Evolutionary conservation across 2,113 vertebrate species (phyloP).

Genomic region (Chinchilla lanigera): DNA sequence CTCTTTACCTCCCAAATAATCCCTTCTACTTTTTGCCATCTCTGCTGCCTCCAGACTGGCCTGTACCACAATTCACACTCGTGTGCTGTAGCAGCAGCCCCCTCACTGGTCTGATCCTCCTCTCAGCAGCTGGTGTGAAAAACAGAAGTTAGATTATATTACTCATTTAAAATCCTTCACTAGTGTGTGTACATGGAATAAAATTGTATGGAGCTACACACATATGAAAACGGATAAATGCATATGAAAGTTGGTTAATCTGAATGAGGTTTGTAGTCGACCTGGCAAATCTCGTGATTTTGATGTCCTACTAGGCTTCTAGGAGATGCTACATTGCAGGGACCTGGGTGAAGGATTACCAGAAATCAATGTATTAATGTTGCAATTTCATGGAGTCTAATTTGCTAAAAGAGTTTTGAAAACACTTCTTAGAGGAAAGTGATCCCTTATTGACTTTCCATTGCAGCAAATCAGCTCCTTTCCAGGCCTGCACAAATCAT

Average conservation of each 20-base stretch:
- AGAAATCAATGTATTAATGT: background rate
- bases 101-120: background rate
- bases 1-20: background rate
- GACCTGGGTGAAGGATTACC: background rate
- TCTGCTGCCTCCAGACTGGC: background rate
- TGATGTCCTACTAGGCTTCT: background rate
- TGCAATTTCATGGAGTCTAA: background rate
- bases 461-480: background rate
- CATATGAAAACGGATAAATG: background rate
- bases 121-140: background rate
- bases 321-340: background rate
- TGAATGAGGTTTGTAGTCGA: background rate
- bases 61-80: background rate
- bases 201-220: background rate
- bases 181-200: background rate
- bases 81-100: background rate
- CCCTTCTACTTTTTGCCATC: background rate
- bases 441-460: background rate
- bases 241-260: background rate
- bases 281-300: background rate
- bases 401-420: slow-evolving; percentile 10
- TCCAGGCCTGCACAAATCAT: background rate
- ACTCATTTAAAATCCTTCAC: background rate
- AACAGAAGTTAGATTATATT: background rate
- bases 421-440: background rate